phyloP scores from a whole-genome alignment of 2,113 vertebrate species.

The Holacanthus passer region DNA sequence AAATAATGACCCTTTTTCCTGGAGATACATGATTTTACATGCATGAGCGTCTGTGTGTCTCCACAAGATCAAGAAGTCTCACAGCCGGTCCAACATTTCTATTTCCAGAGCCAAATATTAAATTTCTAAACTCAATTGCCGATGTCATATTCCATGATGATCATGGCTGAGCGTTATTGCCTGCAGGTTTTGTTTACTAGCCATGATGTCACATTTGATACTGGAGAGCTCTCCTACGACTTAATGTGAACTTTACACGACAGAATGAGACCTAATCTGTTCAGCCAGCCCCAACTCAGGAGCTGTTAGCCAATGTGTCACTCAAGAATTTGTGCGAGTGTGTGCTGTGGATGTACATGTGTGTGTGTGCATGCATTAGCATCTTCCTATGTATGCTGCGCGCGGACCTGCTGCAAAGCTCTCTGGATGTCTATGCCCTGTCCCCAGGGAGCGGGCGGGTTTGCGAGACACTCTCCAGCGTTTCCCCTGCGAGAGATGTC shows the following conservation, averaged over 20 bases:
- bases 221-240: conserved; percentile 66
- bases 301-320: conserved; percentile 76
- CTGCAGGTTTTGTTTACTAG: conserved; percentile 80
- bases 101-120: conserved; percentile 74
- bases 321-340: conserved; percentile 63
- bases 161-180: conserved; percentile 73
- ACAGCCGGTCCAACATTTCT: conserved; percentile 48
- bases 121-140: conserved; percentile 80
- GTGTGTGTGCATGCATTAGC: not conserved
- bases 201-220: conserved; percentile 82
- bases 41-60: not conserved
- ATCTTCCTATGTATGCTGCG: conserved; percentile 16
- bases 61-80: conserved; percentile 37
- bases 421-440: conserved; percentile 99
- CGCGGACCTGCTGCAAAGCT: conserved; percentile 94
- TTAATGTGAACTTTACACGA: conserved; percentile 81
- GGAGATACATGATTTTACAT: not conserved
- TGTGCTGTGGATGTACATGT: conserved; percentile 13
- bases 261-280: conserved; percentile 82
- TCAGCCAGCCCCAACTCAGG: conserved; percentile 76
- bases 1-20: conserved; percentile 5
- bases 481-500: conserved; percentile 98
- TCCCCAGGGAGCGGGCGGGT: conserved; percentile 97
- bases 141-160: conserved; percentile 82
- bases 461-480: conserved; percentile 97